Base-by-base conservation (phyloP, 2,888 invertebrate species). In the Ormyrus labotus region DNA sequence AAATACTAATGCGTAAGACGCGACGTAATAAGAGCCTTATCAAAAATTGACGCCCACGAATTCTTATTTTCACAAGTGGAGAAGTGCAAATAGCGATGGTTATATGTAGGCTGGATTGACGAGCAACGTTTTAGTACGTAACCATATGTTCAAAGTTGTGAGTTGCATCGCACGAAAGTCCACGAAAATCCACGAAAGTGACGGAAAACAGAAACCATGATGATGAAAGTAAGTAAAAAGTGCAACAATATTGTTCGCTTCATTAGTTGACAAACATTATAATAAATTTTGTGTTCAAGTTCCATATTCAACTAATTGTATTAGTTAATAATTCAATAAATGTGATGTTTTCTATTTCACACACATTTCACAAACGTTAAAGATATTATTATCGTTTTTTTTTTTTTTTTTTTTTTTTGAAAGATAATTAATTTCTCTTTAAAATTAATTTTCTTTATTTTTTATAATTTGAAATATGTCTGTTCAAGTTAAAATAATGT, bases 31-130 rank as follows among this genome's bases (percentile, higher is more conserved):
- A 19, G 7, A 19, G 7, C 45, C 61, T 76, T 76, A 80, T 72
- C 72, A 45, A n/a, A 51, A 34, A 68, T 19, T 53, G 57, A 72
- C 60, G 34, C 68, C 64, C 61, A 72, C 50, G 19, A 73, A 76
- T 63, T 19, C 19, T 61, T 81, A 69, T 73, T 81, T 81, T 13
- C 6, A 47, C 80, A 77, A 19, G 50, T 81, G 80, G 5, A 19
- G 13, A 0, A 9, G 47, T 47, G 63, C 53, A 81, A 77, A 77
- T 73, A 77, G 10, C 45, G n/a, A n/a, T 13, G 57, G 68, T 63
- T 81, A 81, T 77, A 73, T 81, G 6, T 67, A 72, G 53, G 34
- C 53, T 67, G 47, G 2, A 6, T 6, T 51, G 34, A 65, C 64
- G 11, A 51, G 5, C 48, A 34, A 47, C 45, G 11, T 11, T 64